Base-by-base conservation (phyloP, 2,797 vertebrate species). In the Heteromormyrus szaboi region DNA sequence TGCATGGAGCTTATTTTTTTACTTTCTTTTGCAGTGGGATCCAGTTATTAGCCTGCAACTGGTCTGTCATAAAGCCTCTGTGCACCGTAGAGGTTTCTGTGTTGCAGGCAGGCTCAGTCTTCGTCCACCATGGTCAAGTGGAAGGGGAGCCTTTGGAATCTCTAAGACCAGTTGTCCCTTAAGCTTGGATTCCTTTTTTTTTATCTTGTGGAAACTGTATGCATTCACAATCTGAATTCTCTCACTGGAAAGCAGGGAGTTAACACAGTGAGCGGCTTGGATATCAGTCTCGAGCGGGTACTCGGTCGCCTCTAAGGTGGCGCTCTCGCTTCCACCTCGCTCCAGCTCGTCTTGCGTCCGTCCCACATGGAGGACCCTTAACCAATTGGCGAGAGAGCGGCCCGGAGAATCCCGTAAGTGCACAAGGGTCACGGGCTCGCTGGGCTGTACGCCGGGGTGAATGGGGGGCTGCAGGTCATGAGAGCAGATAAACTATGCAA, bases 401-500 rank as follows among this genome's bases (percentile, higher is more conserved):
- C 54, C 65, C 5, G 33, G 44, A 14, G 50, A 86, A 86, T 19
- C 59, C 84, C 33, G 25, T 19, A 89, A 65, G 37, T 51, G 51
- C 41, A 22, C 81, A 50, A 4, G 8, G 51, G 86, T 85, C 7
- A 59, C 91, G 90, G 90, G 89, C 90, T 91, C 92, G 94, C 94
- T 93, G 92, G 93, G 90, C 90, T 92, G 90, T 91, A 72, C 46
- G 91, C 90, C 89, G 90, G 91, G 90, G 91, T 92, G 91, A 93
- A 92, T 90, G 88, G 53, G 48, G 83, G 89, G 53, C 86, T 85
- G 88, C 91, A 91, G 65, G 62, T 79, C 68, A 68, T 33, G 44
- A 93, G 92, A 93, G 91, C 92, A 94, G 94, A 94, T 91, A 93
- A 96, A 96, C 96, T 97, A 97, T 97, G 96, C 96, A 96, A 97